phyloP scores from a whole-genome alignment of 2,797 vertebrate species.

The Pseudochromis fuscus region DNA sequence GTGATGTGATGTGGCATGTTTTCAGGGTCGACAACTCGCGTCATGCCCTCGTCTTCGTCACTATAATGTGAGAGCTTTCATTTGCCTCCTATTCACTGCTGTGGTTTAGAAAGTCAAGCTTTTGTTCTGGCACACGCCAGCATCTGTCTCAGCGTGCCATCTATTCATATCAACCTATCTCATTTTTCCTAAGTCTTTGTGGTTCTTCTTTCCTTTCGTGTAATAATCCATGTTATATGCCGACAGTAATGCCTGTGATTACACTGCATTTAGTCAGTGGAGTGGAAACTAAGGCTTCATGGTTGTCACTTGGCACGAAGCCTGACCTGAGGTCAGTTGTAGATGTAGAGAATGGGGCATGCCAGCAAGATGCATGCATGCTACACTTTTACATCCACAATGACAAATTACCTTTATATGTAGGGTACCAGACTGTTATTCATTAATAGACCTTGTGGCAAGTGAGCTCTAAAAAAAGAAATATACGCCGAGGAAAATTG shows the following conservation, averaged over 20 bases:
- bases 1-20: slow-evolving; percentile 1
- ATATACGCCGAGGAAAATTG: no score
- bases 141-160: slow-evolving; percentile 4
- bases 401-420: slow-evolving; percentile 25
- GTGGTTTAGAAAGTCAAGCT: not conserved
- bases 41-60: not conserved
- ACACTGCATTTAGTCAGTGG: slow-evolving; percentile 7
- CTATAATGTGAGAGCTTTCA: not conserved
- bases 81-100: not conserved
- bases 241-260: slow-evolving; percentile 16
- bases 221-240: slow-evolving; percentile 3
- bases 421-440: slow-evolving; percentile 6
- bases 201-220: not conserved
- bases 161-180: slow-evolving; percentile 8
- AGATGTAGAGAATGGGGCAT: not conserved
- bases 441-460: slow-evolving; percentile 22
- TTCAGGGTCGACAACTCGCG: slow-evolving; percentile 2
- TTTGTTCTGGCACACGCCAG: not conserved
- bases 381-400: slow-evolving; percentile 6
- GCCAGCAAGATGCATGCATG: not conserved
- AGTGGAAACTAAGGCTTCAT: slow-evolving; percentile 18
- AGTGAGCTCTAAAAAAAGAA: not conserved
- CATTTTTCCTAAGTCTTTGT: not conserved
- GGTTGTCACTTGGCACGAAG: slow-evolving; percentile 1
- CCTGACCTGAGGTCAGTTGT: slow-evolving; percentile 40